Evolutionary conservation across 2,113 vertebrate genomes (phyloP), one percentile per base, ranked within the genome.

Genomic region (Butastur rufipennis): DNA sequence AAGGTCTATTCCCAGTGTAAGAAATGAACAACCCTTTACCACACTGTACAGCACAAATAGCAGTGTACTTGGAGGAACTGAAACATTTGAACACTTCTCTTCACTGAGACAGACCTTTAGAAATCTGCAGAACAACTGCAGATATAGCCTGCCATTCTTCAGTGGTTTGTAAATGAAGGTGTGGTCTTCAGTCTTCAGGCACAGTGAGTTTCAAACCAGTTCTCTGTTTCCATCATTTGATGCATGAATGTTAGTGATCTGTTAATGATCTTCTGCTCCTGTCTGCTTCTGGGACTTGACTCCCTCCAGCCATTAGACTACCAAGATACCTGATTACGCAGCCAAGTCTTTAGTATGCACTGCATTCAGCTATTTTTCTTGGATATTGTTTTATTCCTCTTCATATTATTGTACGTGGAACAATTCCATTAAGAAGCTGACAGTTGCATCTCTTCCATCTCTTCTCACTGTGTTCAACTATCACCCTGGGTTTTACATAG

Each of bases 1-100:
- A 23, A 3, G 1, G 0, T 56, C 23, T 75, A 4, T 58, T 88
- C 3, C 7, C 8, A 6, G 1, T 13, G 12, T 70, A 16, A 67
- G 27, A 72, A 83, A 72, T 18, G 1, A 90, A 21, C 34, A 52
- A 34, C 3, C 5, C 3, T 50, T 90, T 75, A 25, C 67, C 32
- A 59, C 11, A 43, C 3, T 31, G 4, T 45, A 40, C n/a, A 61
- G 15, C 26, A 61, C 21, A 65, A 80, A 20, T 13, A 68, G 4
- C 19, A 40, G 16, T 29, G 13, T 36, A 20, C 9, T 18, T 47
- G 31, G 14, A 38, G 38, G 8, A 81, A 52, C 10, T 9, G 27
- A 86, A 86, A 65, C 6, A 16, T 65, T 70, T 88, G 21, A 77
- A 34, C 8, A 7, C 2, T 27, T 80, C 47, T 66, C 10, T 85